Conservation (phyloP, 2,888 invertebrate genomes). For the Plebejus anna region DNA sequence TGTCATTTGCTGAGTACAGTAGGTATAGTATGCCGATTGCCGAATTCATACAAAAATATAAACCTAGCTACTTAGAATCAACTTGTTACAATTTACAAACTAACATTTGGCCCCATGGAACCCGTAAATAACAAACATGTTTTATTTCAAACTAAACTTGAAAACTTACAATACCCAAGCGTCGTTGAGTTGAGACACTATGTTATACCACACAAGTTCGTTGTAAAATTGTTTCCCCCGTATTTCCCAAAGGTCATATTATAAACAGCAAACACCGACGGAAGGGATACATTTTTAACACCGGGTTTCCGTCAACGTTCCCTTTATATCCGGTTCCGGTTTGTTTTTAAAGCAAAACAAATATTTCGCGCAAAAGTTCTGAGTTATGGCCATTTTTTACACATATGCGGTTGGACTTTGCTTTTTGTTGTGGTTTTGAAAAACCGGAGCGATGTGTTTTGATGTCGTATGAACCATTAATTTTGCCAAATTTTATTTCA, state of each 20-base stretch:
- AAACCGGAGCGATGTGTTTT: not conserved
- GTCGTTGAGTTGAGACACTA: constrained; percentile 2
- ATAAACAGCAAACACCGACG: constrained; percentile 11
- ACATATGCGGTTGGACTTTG: not conserved
- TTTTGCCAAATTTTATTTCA: not conserved
- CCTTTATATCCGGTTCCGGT: constrained; percentile 21
- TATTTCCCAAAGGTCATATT: constrained; percentile 7
- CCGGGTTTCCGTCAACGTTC: constrained; percentile 1
- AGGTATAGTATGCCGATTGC: not conserved
- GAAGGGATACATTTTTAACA: constrained; percentile 21
- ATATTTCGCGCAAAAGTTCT: not conserved
- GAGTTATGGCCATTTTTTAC: constrained; percentile 2
- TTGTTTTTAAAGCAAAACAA: constrained; percentile 4
- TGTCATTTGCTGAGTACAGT: too few species aligned
- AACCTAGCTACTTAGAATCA: not conserved
- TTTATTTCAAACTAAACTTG: not conserved
- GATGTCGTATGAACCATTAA: not conserved
- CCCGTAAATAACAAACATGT: not conserved
- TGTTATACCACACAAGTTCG: constrained; percentile 5
- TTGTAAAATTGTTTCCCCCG: constrained; percentile 5
- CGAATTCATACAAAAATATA: not conserved
- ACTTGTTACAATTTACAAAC: too few species aligned
- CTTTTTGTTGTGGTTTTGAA: not conserved
- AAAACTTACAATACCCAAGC: not conserved
- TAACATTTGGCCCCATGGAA: not conserved